phyloP scores from a whole-genome alignment of 2,797 vertebrate genomes.

The Acrossocheilus wenchowensis region DNA sequence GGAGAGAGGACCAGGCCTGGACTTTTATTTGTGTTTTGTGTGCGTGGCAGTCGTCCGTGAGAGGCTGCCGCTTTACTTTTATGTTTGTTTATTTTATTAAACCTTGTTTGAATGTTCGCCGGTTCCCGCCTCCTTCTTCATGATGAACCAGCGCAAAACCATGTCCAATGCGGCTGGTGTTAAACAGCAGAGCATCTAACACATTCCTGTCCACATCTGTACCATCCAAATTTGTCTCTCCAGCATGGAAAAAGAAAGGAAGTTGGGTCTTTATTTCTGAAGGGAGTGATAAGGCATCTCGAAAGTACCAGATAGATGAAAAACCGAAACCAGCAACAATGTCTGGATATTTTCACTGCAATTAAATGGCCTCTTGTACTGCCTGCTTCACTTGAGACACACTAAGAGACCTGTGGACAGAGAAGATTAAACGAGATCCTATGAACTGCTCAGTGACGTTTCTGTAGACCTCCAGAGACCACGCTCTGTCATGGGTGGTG shows the following conservation, averaged over 20 bases:
- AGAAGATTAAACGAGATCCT: slow-evolving; percentile 84
- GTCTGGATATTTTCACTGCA: slow-evolving; percentile 83
- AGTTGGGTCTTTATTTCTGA: slow-evolving; percentile 72
- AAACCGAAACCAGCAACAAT: slow-evolving; percentile 87
- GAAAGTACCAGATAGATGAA: slow-evolving; percentile 84
- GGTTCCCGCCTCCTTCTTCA: no score
- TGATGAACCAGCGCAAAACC: no score
- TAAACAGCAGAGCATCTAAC: no score
- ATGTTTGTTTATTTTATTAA: no score
- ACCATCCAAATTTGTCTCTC: no score
- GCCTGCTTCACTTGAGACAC: slow-evolving; percentile 78
- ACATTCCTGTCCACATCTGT: no score
- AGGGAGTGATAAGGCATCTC: slow-evolving; percentile 83
- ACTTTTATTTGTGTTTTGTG: no score
- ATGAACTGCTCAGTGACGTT: slow-evolving; percentile 83
- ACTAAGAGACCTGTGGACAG: slow-evolving; percentile 83
- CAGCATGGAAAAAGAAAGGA: slow-evolving; percentile 91
- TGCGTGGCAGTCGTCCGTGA: no score
- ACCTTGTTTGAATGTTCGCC: slow-evolving; percentile 35
- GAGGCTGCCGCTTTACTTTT: no score
- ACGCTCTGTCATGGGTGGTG: slow-evolving; percentile 75
- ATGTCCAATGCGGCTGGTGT: no score
- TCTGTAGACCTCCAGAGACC: slow-evolving; percentile 80
- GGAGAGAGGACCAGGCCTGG: no score
- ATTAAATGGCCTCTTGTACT: slow-evolving; percentile 78